Evolutionary conservation across 2,888 invertebrate species (phyloP).

Genomic region (Tupiocoris notatus): DNA sequence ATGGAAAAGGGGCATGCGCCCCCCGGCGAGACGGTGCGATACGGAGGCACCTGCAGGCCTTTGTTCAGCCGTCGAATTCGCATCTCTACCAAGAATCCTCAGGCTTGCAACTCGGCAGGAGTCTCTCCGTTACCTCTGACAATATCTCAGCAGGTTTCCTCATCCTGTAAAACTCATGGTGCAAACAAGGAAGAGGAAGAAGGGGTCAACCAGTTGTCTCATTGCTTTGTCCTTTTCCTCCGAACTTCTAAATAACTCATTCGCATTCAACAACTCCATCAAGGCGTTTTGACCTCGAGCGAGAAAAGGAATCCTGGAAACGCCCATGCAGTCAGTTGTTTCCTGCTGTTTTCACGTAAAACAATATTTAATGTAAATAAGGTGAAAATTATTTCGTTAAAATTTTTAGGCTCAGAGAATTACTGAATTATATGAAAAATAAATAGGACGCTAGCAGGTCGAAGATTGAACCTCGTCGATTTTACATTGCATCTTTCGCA

Average conservation of each 20-base stretch:
- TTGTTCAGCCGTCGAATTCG: constrained; percentile 5
- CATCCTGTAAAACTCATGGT: neutral
- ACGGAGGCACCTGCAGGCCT: constrained; percentile 9
- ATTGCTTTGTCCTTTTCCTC: neutral
- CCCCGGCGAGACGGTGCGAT: neutral
- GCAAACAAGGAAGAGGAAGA: neutral
- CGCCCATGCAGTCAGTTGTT: neutral
- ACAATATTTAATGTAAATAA: no score
- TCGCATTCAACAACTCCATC: neutral
- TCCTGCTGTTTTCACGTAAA: neutral
- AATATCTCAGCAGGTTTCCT: constrained; percentile 12
- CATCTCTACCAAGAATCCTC: neutral
- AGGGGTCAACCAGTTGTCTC: no score
- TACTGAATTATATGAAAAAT: no score
- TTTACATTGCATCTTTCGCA: no score
- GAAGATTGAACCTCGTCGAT: no score
- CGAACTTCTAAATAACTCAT: neutral
- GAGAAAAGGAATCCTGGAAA: neutral
- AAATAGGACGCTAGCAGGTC: no score
- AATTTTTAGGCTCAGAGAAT: no score
- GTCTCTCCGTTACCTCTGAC: constrained; percentile 12
- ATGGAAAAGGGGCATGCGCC: neutral
- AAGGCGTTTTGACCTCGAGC: neutral
- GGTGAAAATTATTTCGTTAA: no score
- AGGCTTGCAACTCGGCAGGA: neutral